These are phyloP conservation scores for Camelus bactrianus DNA, from an alignment of 2,113 vertebrate genomes.

Conservation along the genomic window DNA sequence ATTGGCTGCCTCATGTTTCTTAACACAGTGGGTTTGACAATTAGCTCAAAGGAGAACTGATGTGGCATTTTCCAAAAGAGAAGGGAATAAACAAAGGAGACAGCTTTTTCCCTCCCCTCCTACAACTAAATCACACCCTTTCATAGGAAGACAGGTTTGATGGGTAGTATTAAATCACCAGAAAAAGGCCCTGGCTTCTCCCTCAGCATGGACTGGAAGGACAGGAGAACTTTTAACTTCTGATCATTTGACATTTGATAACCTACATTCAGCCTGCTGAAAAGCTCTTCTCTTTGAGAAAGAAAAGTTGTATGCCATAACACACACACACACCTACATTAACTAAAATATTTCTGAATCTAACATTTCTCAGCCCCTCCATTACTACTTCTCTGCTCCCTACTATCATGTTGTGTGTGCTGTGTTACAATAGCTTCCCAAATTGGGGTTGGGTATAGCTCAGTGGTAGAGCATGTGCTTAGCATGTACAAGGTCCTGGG, in stretches of 20 bases:
- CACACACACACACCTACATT: neutral
- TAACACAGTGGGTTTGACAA: neutral
- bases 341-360: neutral
- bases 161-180: neutral
- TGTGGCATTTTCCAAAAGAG: neutral
- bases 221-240: neutral
- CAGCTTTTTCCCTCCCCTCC: neutral
- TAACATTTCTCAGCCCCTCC: neutral
- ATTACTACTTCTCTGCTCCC: neutral
- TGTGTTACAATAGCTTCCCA: neutral
- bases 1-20: neutral
- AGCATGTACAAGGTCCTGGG: too few species aligned
- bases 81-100: neutral
- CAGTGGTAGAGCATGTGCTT: too few species aligned
- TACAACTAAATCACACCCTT: constrained; percentile 3
- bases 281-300: neutral
- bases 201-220: neutral
- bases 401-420: fast-evolving
- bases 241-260: neutral
- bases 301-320: neutral
- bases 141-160: neutral
- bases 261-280: neutral
- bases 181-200: neutral
- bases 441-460: too few species aligned
- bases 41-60: neutral